phyloP scores from a whole-genome alignment of 53 echinoderm and acorn worm genomes.

The Astropecten irregularis region DNA sequence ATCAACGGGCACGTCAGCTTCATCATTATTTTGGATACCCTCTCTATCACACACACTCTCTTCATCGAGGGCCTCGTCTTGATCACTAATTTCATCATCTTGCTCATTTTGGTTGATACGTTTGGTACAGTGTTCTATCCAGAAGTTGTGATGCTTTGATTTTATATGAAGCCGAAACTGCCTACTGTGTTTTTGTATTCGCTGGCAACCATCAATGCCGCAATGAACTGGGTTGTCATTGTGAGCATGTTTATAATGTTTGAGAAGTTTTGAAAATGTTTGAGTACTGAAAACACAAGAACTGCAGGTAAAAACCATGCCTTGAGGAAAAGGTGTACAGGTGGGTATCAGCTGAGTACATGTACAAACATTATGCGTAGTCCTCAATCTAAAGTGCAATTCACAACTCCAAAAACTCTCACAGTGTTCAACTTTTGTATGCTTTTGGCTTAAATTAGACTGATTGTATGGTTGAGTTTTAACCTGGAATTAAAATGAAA shows the following conservation, averaged over 20 bases:
- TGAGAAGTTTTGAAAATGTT: slow-evolving; percentile 14
- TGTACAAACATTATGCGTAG: too few relatives aligned
- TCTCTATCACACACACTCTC: background rate
- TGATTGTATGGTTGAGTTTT: too few relatives aligned
- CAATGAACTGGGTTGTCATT: slow-evolving; percentile 9
- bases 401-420: too few relatives aligned
- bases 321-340: too few relatives aligned
- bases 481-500: too few relatives aligned
- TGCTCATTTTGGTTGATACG: background rate
- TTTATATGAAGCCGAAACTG: slow-evolving; percentile 20
- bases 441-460: too few relatives aligned
- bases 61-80: slow-evolving; percentile 6
- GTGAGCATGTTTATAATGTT: slow-evolving; percentile 37
- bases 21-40: background rate
- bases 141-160: slow-evolving; percentile 34
- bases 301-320: background rate
- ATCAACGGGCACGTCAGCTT: slow-evolving; percentile 17
- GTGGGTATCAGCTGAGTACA: too few relatives aligned
- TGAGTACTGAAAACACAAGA: slow-evolving; percentile 1
- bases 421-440: too few relatives aligned
- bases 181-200: slow-evolving; percentile 6
- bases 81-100: background rate
- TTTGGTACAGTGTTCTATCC: slow-evolving; percentile 27
- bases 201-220: slow-evolving; percentile 33
- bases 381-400: too few relatives aligned